These are phyloP conservation scores for Sminthurinus signatus DNA, from an alignment of 1,140 invertebrate genomes.

Conservation along the genomic window DNA sequence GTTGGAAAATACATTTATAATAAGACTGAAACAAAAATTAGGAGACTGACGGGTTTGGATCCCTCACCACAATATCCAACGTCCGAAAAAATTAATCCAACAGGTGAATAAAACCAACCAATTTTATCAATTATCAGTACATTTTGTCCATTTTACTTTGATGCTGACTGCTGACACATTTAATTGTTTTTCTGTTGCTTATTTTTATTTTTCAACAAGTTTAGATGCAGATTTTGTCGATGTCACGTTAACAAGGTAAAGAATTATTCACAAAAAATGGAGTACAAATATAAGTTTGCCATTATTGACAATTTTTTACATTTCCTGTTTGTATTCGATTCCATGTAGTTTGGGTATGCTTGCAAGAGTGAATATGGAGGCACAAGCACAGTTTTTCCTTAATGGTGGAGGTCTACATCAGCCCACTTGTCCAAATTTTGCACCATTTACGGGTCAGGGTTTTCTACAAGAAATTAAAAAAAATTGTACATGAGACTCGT, in stretches of 20 bases:
- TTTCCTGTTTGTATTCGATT: too few relatives aligned
- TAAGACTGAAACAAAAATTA: neutral
- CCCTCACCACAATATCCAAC: neutral
- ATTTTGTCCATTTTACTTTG: neutral
- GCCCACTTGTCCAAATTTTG: slow-evolving; percentile 20
- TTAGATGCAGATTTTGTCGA: slow-evolving; percentile 21
- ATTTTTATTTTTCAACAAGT: too few relatives aligned
- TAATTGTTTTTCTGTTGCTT: too few relatives aligned
- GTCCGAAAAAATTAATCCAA: neutral
- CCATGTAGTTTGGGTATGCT: too few relatives aligned
- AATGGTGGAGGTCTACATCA: slow-evolving; percentile 21
- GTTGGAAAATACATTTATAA: neutral
- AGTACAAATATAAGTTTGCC: too few relatives aligned
- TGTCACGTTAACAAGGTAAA: slow-evolving; percentile 9
- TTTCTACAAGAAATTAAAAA: too few relatives aligned
- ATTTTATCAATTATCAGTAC: too few relatives aligned
- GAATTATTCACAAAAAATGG: too few relatives aligned
- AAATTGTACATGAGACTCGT: neutral
- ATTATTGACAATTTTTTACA: too few relatives aligned
- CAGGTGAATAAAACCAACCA: too few relatives aligned
- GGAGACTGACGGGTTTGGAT: slow-evolving; percentile 6
- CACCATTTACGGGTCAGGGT: slow-evolving; percentile 1
- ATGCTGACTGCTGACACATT: too few relatives aligned
- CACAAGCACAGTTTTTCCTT: slow-evolving; percentile 16
- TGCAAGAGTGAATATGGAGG: neutral